A percentile compares a stretch with the other conserved stretches of the same genome.
Conservation (phyloP, 2,113 vertebrate genomes). For the Cyrtonyx montezumae region DNA sequence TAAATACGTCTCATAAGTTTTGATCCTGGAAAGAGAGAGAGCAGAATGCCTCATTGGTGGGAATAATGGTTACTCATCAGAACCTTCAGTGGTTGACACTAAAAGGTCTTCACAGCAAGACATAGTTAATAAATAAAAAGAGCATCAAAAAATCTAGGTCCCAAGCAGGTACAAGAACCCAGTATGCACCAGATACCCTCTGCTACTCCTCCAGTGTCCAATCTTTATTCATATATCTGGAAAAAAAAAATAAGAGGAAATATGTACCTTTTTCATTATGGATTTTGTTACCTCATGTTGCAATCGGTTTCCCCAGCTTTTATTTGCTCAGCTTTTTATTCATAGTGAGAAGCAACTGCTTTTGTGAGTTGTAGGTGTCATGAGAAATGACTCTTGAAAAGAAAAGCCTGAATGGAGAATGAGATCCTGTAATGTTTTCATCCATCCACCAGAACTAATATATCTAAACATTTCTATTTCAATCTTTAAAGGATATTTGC, state of each 20-base stretch:
- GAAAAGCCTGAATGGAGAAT: neutral
- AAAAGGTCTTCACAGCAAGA: neutral
- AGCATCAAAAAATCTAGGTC: neutral
- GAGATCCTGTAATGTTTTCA: neutral
- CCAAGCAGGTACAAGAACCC: neutral
- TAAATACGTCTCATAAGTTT: neutral
- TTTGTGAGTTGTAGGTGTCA: neutral
- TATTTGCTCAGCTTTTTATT: neutral
- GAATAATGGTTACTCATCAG: neutral
- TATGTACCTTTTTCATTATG: neutral
- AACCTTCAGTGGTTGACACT: neutral
- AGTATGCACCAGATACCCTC: neutral
- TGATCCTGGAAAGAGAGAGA: neutral
- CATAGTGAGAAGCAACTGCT: neutral
- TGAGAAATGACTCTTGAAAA: neutral
- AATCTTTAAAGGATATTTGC: neutral
- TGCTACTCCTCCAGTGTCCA: neutral
- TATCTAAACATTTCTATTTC: neutral
- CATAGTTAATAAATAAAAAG: neutral
- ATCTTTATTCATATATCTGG: neutral
- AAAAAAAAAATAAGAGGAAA: neutral
- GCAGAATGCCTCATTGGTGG: neutral
- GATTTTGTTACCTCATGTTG: neutral
- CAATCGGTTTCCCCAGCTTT: neutral
- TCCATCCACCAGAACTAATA: neutral